Evolutionary conservation across 2,888 invertebrate species (phyloP).

Genomic region (Drosophila phalerata): DNA sequence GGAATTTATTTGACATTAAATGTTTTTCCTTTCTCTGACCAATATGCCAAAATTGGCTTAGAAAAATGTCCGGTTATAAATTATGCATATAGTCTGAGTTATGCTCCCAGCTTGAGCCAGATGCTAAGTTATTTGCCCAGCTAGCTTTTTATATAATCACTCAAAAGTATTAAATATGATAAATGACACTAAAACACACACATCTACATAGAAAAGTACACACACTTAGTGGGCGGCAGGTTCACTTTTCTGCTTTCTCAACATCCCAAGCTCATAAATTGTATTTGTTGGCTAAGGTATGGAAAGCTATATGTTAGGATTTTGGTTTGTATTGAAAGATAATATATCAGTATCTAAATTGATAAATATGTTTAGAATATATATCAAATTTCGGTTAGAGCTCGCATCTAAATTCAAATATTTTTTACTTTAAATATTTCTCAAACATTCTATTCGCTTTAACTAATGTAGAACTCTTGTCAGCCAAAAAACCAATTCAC

Average conservation of each 20-base stretch:
- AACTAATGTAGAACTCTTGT: slow-evolving; percentile 3
- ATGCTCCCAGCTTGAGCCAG: slow-evolving; percentile 51
- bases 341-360: slow-evolving; percentile 1
- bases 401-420: neutral
- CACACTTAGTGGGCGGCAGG: slow-evolving; percentile 18
- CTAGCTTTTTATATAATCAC: slow-evolving; percentile 68
- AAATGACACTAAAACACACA: slow-evolving; percentile 49
- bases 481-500: slow-evolving; percentile 39
- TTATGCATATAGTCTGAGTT: slow-evolving; percentile 57
- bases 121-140: slow-evolving; percentile 68
- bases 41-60: slow-evolving; percentile 40
- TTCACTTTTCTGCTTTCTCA: neutral
- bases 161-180: slow-evolving; percentile 74
- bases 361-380: neutral
- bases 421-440: slow-evolving; percentile 4
- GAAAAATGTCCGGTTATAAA: slow-evolving; percentile 41
- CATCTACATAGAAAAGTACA: slow-evolving; percentile 1
- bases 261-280: slow-evolving; percentile 16
- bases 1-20: slow-evolving; percentile 30
- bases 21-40: slow-evolving; percentile 13
- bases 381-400: neutral
- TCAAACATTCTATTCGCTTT: slow-evolving; percentile 1
- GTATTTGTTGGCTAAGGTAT: neutral
- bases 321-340: neutral
- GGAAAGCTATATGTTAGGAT: neutral